Evolutionary conservation across 2,113 vertebrate genomes (phyloP).

Genomic region (Vidua macroura): DNA sequence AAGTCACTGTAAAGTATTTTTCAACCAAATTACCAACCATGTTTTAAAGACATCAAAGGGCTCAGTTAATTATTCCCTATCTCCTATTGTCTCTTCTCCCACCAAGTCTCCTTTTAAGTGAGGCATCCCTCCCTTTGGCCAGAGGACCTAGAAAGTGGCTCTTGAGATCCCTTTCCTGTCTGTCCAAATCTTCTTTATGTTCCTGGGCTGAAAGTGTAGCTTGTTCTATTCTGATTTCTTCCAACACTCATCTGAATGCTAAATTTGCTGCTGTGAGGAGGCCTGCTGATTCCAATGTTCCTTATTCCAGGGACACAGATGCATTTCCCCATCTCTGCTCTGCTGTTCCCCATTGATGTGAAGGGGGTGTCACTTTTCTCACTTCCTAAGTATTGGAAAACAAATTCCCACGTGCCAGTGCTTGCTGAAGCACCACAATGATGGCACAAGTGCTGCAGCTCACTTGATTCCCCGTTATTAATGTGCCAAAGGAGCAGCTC

Average conservation of each 20-base stretch:
- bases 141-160: background rate
- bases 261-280: background rate
- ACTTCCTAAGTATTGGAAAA: background rate
- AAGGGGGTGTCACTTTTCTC: background rate
- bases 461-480: background rate
- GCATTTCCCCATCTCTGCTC: fast-evolving
- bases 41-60: background rate
- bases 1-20: background rate
- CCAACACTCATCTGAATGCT: background rate
- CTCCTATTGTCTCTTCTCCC: background rate
- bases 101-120: background rate
- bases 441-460: background rate
- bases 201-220: background rate
- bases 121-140: background rate
- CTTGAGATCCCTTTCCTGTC: background rate
- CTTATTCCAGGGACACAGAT: background rate
- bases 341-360: background rate
- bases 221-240: background rate
- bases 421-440: background rate
- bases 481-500: background rate
- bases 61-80: background rate
- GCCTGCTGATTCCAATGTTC: background rate
- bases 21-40: background rate
- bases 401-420: background rate
- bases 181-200: background rate